These are phyloP conservation scores for Diabrotica balteata DNA, from an alignment of 2,888 invertebrate genomes.

Conservation along the genomic window DNA sequence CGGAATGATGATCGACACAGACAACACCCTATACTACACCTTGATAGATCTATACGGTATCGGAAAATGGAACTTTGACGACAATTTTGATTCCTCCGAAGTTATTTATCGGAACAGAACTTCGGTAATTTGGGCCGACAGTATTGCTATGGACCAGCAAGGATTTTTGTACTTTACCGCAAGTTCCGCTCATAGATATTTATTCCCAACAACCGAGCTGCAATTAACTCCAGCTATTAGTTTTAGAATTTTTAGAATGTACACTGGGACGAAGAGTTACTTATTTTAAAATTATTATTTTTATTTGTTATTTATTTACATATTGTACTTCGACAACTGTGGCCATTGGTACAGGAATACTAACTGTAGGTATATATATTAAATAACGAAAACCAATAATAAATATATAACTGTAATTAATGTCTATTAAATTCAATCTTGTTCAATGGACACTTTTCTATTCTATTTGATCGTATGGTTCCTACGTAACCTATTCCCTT, in stretches of 20 bases:
- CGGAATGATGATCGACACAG: conserved; percentile 73
- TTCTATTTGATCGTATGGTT: too few relatives aligned
- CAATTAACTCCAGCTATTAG: conserved; percentile 34
- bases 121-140: conserved; percentile 74
- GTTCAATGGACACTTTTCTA: too few relatives aligned
- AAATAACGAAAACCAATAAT: too few relatives aligned
- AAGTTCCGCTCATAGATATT: conserved; percentile 56
- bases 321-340: too few relatives aligned
- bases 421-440: too few relatives aligned
- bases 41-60: conserved; percentile 72
- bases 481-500: too few relatives aligned
- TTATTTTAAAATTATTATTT: conserved; percentile 28
- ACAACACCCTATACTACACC: conserved; percentile 72
- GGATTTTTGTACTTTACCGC: conserved; percentile 71
- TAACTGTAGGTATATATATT: too few relatives aligned
- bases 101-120: conserved; percentile 66
- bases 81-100: conserved; percentile 62
- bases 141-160: conserved; percentile 70
- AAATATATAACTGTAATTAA: too few relatives aligned
- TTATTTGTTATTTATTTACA: too few relatives aligned
- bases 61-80: conserved; percentile 71
- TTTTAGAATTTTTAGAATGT: conserved; percentile 44
- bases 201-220: conserved; percentile 33
- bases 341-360: too few relatives aligned
- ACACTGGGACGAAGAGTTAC: conserved; percentile 47